phyloP scores from a whole-genome alignment of 2,113 vertebrate genomes.

The Chionodraco myersi region DNA sequence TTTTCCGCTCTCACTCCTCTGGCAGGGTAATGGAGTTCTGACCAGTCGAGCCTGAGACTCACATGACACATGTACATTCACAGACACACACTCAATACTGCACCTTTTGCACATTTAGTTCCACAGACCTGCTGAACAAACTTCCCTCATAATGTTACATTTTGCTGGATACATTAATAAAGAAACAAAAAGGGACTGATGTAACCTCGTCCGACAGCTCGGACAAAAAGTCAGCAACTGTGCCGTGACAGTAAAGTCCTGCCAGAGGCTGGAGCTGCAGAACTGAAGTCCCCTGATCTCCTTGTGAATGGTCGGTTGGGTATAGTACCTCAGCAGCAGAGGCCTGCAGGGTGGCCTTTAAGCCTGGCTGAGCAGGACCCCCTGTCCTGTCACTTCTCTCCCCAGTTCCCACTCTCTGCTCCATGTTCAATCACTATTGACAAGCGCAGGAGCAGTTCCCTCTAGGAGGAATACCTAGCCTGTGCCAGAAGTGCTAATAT shows the following conservation, averaged over 20 bases:
- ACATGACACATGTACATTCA: background rate
- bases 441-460: slow-evolving; percentile 90
- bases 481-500: slow-evolving; percentile 92
- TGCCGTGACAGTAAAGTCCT: slow-evolving; percentile 77
- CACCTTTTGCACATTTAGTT: slow-evolving; percentile 15
- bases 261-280: slow-evolving; percentile 80
- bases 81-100: slow-evolving; percentile 5
- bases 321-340: slow-evolving; percentile 81
- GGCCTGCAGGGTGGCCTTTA: slow-evolving; percentile 92
- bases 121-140: slow-evolving; percentile 48
- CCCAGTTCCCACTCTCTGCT: slow-evolving; percentile 86
- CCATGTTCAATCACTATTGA: slow-evolving; percentile 90
- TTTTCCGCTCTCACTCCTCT: slow-evolving; percentile 32
- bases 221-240: slow-evolving; percentile 73
- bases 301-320: slow-evolving; percentile 47
- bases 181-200: slow-evolving; percentile 78
- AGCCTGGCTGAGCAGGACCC: slow-evolving; percentile 88
- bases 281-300: slow-evolving; percentile 52
- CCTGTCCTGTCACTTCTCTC: slow-evolving; percentile 78
- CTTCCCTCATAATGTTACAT: slow-evolving; percentile 34
- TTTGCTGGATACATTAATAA: slow-evolving; percentile 46
- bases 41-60: slow-evolving; percentile 10
- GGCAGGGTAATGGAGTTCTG: slow-evolving; percentile 19
- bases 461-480: slow-evolving; percentile 86
- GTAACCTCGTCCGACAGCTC: slow-evolving; percentile 87